Percentiles rank a stretch among this genome's conserved stretches.
These are phyloP conservation scores for Ciconia maguari DNA, from an alignment of 2,113 vertebrate genomes.

Conservation along the genomic window DNA sequence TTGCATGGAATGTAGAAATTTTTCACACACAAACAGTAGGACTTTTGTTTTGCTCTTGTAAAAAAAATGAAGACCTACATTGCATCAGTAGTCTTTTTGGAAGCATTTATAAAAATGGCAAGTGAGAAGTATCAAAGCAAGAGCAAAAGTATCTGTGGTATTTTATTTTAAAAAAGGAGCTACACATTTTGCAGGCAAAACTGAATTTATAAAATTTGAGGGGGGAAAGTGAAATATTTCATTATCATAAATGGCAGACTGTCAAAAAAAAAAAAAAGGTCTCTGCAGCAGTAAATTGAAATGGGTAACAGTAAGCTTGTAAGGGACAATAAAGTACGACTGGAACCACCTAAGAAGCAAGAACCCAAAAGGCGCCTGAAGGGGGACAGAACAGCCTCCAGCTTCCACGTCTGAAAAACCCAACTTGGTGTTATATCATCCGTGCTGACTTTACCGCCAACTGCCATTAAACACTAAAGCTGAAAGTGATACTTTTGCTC, in stretches of 20 bases:
- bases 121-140: background rate
- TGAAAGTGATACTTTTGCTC: slow-evolving; percentile 36
- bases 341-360: background rate
- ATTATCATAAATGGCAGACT: slow-evolving; percentile 39
- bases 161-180: background rate
- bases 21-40: background rate
- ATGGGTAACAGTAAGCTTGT: background rate
- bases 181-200: background rate
- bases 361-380: background rate
- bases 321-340: background rate
- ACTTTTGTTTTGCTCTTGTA: background rate
- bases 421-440: background rate
- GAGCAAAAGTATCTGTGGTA: background rate
- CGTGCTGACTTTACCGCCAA: background rate
- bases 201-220: background rate
- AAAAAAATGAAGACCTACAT: background rate
- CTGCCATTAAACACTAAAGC: background rate
- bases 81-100: background rate
- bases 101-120: background rate
- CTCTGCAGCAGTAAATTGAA: background rate
- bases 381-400: background rate
- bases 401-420: background rate
- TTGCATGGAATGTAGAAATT: background rate
- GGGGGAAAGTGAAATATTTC: background rate
- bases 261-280: background rate